Base-by-base conservation (phyloP, 2,888 invertebrate genomes). In the Pristionchus arcanus region DNA sequence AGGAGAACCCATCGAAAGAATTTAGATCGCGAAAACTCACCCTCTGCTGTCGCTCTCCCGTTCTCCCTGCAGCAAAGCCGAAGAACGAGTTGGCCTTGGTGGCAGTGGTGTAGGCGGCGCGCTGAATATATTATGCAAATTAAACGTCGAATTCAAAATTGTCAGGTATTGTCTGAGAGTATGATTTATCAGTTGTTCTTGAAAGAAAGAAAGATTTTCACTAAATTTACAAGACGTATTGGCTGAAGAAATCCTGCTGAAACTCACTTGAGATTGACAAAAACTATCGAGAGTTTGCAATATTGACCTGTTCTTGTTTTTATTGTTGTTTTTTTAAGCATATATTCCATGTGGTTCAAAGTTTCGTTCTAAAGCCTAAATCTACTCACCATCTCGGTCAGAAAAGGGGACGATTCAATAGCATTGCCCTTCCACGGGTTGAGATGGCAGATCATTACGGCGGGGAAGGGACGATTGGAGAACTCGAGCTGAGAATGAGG, bases 391-490 rank as follows among this genome's bases (percentile, higher is more conserved):
- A 88, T 88, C 31, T 55, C 49, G 19, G 21, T 71, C 49, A 88
- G 25, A 25, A 59, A 88, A 2, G 87, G 71, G 3, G 88, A 7
- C 0, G 55, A 66, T 15, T 68, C 66, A 19, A 91, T 88, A 63
- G 90, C 91, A 9, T 81, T 25, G 11, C 13, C 55, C 90, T 94
- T 94, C 92, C 93, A 95, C 63, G 95, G 93, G 91, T 95, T 95
- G 91, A 94, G 81, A 91, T 93, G 92, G 89, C 95, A 95, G 59
- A 95, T 91, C 19, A 94, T 94, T 87, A 95, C 94, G 19, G 92
- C 91, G 59, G 95, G 95, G 89, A 94, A 95, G 3, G 90, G 90
- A 42, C 94, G 92, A 77, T 94, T 93, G 55, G 93, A 91, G 91
- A 94, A 94, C 92, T 92, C 92, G 55, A 94, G 90, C 94, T 94